A percentile compares a stretch with the other conserved stretches of the same genome.
Conservation (phyloP, 2,113 vertebrate species). For the Numida meleagris region DNA sequence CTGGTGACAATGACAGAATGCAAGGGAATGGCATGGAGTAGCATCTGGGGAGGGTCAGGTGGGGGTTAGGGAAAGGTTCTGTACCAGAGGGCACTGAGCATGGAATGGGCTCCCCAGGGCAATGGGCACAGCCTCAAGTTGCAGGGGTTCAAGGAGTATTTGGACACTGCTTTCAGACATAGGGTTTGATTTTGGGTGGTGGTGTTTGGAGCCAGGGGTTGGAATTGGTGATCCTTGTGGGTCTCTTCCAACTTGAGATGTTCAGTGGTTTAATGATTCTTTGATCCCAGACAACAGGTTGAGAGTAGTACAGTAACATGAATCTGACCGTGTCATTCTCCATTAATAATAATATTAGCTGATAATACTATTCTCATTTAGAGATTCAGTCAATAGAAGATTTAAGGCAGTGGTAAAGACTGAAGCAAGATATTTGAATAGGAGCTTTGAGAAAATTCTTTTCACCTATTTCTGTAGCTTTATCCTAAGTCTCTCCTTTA, state of each 20-base stretch:
- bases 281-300: not conserved
- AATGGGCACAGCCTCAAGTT: not conserved
- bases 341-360: not conserved
- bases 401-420: not conserved
- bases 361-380: not conserved
- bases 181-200: not conserved
- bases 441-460: not conserved
- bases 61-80: not conserved
- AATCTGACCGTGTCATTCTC: not conserved
- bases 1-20: not conserved
- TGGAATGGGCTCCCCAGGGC: not conserved
- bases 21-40: not conserved
- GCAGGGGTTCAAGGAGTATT: not conserved
- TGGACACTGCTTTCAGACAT: not conserved
- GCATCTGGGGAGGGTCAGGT: not conserved
- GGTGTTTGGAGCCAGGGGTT: not conserved
- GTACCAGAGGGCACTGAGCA: not conserved
- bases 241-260: not conserved
- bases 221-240: not conserved
- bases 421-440: not conserved
- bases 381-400: not conserved
- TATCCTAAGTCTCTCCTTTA: not conserved
- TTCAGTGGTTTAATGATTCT: not conserved
- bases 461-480: not conserved
- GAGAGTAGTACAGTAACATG: accelerated